A percentile compares a stretch with the other conserved stretches of the same genome.
These are phyloP conservation scores for Oreonectes daqikongensis DNA, from an alignment of 2,797 vertebrate species.

Conservation along the genomic window DNA sequence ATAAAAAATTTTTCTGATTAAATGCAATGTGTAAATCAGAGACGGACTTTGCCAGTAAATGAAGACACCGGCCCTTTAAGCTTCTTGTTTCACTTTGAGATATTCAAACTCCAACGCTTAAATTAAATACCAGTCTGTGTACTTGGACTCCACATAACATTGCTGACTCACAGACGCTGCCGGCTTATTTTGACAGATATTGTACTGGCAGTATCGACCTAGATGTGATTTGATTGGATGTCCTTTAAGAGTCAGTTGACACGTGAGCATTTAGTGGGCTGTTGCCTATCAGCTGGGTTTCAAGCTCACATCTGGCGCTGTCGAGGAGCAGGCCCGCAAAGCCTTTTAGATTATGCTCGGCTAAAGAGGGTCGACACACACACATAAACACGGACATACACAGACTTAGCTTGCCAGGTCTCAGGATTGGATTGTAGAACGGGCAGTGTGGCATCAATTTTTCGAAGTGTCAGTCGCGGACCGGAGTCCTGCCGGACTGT, in stretches of 20 bases:
- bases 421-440: conserved; percentile 2
- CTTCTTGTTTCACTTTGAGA: background rate
- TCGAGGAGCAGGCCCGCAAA: conserved; percentile 42
- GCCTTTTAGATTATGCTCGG: conserved; percentile 46
- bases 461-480: background rate
- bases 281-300: conserved; percentile 48
- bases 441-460: conserved; percentile 25
- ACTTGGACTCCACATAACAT: conserved; percentile 9
- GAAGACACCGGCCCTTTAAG: background rate
- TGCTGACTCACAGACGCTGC: conserved; percentile 14
- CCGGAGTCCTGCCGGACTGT: conserved; percentile 8
- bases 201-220: conserved; percentile 16
- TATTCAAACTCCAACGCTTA: background rate
- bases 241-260: conserved; percentile 35
- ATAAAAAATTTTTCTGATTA: background rate
- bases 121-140: conserved; percentile 12
- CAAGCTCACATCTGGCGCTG: conserved; percentile 55
- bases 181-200: conserved; percentile 31
- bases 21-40: background rate
- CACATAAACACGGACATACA: background rate
- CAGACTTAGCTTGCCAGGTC: background rate
- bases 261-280: conserved; percentile 36
- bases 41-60: background rate
- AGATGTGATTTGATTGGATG: conserved; percentile 35
- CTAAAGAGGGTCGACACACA: conserved; percentile 38